These are phyloP conservation scores for Lacanobia wlatinum DNA, from an alignment of 2,888 invertebrate species.

Conservation along the genomic window DNA sequence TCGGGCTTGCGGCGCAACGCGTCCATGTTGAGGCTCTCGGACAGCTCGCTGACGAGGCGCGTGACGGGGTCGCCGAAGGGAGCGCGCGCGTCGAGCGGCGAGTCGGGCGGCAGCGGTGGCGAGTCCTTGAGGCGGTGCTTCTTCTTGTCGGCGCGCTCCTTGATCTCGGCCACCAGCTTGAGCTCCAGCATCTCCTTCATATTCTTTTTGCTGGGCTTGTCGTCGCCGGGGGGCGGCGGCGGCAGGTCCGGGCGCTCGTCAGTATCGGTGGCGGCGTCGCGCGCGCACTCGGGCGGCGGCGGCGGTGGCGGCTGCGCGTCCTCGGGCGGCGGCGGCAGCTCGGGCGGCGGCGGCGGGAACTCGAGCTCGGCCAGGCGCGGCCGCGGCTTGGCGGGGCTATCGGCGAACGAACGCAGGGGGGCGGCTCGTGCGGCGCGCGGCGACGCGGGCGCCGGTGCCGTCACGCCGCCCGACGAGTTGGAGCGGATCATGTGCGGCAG, in stretches of 20 bases:
- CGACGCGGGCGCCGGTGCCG: constrained; percentile 87
- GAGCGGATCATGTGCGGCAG: constrained; percentile 97
- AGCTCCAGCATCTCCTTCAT: constrained; percentile 96
- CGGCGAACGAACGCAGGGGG: constrained; percentile 91
- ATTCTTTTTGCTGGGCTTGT: constrained; percentile 82
- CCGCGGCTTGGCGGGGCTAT: constrained; percentile 93
- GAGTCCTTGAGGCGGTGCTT: constrained; percentile 90
- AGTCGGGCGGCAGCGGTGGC: constrained; percentile 82
- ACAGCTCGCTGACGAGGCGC: constrained; percentile 95
- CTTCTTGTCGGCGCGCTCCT: constrained; percentile 94
- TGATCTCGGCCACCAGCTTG: constrained; percentile 95
- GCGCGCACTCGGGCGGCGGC: constrained; percentile 88
- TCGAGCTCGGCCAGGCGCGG: constrained; percentile 95
- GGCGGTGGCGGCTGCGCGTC: constrained; percentile 87
- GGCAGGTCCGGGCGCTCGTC: constrained; percentile 88
- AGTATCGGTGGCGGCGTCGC: constrained; percentile 91
- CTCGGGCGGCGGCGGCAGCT: constrained; percentile 95
- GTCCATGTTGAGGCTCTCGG: constrained; percentile 95
- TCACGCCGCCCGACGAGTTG: constrained; percentile 96
- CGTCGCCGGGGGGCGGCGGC: constrained; percentile 84
- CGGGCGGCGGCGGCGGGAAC: constrained; percentile 96
- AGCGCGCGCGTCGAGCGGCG: constrained; percentile 71
- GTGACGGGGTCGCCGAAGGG: constrained; percentile 94
- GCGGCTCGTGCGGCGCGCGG: constrained; percentile 81
- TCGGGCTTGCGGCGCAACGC: constrained; percentile 77